phyloP scores from a whole-genome alignment of 2,888 invertebrate species.

The Elaeidobius kamerunicus region DNA sequence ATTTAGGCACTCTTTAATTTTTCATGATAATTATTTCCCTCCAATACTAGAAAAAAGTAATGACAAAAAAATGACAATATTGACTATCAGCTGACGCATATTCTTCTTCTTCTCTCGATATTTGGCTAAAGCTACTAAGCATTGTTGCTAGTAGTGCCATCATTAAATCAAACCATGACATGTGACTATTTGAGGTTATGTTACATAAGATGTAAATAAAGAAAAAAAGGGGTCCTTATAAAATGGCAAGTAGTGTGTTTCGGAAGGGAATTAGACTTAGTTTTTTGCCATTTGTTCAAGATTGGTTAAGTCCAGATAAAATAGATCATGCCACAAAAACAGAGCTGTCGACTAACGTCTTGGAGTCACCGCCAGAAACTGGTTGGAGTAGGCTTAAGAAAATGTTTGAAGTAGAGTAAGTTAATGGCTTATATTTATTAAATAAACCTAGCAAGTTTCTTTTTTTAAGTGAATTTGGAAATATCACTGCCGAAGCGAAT shows the following conservation, averaged over 20 bases:
- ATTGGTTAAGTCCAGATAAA: conserved; percentile 30
- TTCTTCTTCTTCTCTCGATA: too few relatives aligned
- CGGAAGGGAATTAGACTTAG: conserved; percentile 1
- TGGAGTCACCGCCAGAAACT: conserved; percentile 39
- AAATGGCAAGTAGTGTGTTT: background rate
- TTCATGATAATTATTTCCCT: conserved; percentile 22
- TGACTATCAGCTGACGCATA: background rate
- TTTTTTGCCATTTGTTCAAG: conserved; percentile 24
- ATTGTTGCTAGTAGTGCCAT: too few relatives aligned
- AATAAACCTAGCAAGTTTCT: background rate
- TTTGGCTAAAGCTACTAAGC: too few relatives aligned
- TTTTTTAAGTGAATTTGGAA: conserved; percentile 62
- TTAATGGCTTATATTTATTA: background rate
- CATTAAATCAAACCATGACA: too few relatives aligned
- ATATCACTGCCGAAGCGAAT: conserved; percentile 59
- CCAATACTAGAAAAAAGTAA: conserved; percentile 9
- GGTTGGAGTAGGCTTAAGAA: conserved; percentile 54
- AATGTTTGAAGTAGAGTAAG: conserved; percentile 54
- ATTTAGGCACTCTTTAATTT: conserved; percentile 1
- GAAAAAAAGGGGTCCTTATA: background rate
- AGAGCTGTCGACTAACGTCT: conserved; percentile 31
- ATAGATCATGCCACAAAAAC: conserved; percentile 34
- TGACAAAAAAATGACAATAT: background rate
- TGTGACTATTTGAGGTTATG: conserved; percentile 11
- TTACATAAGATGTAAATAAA: conserved; percentile 3